A percentile compares a stretch with the other conserved stretches of the same genome.
Conservation (phyloP, 2,797 vertebrate genomes). For the Pterois miles region DNA sequence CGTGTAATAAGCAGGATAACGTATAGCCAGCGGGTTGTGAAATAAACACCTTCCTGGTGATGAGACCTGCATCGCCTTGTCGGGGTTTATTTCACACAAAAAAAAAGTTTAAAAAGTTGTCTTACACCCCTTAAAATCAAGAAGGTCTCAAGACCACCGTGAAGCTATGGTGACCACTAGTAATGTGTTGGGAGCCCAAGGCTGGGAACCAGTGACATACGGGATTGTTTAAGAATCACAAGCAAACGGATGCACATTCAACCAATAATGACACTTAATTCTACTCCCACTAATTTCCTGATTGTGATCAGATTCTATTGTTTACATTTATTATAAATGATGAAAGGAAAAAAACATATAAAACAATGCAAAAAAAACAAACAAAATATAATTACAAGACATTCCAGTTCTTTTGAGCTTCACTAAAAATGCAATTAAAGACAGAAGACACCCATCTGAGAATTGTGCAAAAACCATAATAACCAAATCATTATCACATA, state of each 20-base stretch:
- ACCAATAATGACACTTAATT: background rate
- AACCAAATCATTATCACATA: slow-evolving; percentile 43
- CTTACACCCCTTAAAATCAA: too few species aligned
- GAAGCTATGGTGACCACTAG: rapidly evolving
- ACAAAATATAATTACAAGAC: slow-evolving; percentile 30
- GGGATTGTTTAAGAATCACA: background rate
- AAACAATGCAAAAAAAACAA: background rate
- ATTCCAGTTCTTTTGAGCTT: slow-evolving; percentile 64
- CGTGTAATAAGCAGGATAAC: too few species aligned
- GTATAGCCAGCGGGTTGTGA: rapidly evolving
- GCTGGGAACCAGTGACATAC: background rate
- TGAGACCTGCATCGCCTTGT: too few species aligned
- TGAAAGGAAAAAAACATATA: slow-evolving; percentile 23
- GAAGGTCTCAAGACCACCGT: too few species aligned
- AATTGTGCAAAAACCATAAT: slow-evolving; percentile 68
- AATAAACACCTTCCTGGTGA: too few species aligned
- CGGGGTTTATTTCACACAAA: too few species aligned
- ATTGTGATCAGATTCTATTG: slow-evolving; percentile 18
- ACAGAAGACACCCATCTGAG: slow-evolving; percentile 48
- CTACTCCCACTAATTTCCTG: background rate
- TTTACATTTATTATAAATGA: slow-evolving; percentile 26
- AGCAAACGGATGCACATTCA: slow-evolving; percentile 13
- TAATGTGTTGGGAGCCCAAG: too few species aligned
- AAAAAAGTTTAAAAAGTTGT: too few species aligned
- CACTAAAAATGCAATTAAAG: slow-evolving; percentile 38